A percentile compares a stretch with the other conserved stretches of the same genome.
Conservation (phyloP, 2,888 invertebrate genomes). For the Eupithecia exiguata region DNA sequence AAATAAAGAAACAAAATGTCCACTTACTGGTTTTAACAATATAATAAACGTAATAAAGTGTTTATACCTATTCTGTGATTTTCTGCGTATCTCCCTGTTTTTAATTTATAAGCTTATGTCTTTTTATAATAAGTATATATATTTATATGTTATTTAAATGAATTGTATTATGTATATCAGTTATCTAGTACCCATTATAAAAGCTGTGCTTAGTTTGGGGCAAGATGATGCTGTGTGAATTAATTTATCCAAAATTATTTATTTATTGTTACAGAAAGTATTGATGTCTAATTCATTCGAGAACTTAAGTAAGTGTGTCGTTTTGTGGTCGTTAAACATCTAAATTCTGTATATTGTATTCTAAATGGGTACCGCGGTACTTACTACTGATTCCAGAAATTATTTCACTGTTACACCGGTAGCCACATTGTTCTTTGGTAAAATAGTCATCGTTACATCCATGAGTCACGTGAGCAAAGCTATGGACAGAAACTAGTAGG, state of each 20-base stretch:
- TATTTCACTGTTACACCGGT: background rate
- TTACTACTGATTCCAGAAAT: background rate
- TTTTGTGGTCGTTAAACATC: background rate
- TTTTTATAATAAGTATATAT: too few relatives aligned
- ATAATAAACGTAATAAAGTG: background rate
- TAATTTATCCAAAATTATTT: too few relatives aligned
- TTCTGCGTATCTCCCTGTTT: background rate
- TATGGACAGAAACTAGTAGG: background rate
- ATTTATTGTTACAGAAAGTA: background rate
- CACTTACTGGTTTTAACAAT: constrained; percentile 3
- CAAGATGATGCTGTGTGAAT: too few relatives aligned
- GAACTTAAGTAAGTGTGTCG: background rate
- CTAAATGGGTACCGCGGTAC: background rate
- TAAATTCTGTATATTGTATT: background rate
- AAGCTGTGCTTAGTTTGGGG: too few relatives aligned
- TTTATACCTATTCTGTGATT: constrained; percentile 12
- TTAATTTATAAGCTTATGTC: background rate
- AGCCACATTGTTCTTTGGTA: background rate
- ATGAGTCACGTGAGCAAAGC: background rate
- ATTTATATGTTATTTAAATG: too few relatives aligned
- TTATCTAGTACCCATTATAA: too few relatives aligned
- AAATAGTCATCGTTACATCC: background rate
- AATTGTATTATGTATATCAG: too few relatives aligned
- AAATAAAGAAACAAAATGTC: constrained; percentile 5
- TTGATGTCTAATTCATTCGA: background rate